Evolutionary conservation across 2,113 vertebrate species (phyloP).

Genomic region (Tonatia bakeri): DNA sequence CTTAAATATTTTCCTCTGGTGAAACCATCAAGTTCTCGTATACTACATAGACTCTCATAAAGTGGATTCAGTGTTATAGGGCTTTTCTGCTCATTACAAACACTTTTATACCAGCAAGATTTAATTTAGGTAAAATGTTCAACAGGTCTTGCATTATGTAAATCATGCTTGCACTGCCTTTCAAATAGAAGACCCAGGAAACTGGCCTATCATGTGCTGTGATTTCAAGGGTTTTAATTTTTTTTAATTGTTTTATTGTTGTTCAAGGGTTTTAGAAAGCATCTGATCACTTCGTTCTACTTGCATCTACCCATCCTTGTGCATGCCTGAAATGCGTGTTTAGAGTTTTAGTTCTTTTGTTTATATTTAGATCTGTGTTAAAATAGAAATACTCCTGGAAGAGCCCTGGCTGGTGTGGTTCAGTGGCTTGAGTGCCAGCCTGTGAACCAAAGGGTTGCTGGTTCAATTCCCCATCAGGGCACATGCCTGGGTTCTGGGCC

Average conservation of each 20-base stretch:
- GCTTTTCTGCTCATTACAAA: neutral
- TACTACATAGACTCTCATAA: neutral
- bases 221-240: conserved; percentile 5
- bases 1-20: conserved; percentile 9
- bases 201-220: neutral
- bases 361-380: neutral
- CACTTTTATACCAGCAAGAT: neutral
- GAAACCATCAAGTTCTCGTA: neutral
- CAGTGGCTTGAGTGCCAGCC: no score
- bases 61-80: neutral
- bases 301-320: neutral
- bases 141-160: neutral
- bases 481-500: no score
- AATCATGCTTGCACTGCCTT: neutral
- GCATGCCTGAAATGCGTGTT: neutral
- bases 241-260: neutral
- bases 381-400: neutral
- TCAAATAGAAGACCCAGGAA: neutral
- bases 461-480: no score
- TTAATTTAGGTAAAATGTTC: conserved; percentile 24
- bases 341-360: neutral
- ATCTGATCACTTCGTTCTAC: neutral
- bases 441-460: no score
- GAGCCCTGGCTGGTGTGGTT: no score
- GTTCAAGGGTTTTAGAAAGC: neutral